Evolutionary conservation across 1,140 invertebrate genomes (phyloP).

Genomic region (Brachionus rotundiformis): DNA sequence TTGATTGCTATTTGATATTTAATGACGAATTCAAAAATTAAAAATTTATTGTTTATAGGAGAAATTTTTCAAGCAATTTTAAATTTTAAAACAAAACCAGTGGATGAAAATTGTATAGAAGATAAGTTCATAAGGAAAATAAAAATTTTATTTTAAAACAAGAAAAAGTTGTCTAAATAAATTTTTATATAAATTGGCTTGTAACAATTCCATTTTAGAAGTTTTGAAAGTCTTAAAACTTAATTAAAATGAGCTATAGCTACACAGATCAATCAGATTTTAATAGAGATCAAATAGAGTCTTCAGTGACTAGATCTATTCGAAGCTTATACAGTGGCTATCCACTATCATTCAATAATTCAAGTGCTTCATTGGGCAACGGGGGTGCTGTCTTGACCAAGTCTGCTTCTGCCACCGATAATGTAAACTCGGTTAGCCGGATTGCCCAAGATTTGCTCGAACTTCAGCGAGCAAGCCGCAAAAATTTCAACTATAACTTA

Average conservation of each 20-base stretch:
- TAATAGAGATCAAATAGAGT: not conserved
- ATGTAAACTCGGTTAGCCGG: conserved; percentile 16
- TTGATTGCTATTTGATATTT: not conserved
- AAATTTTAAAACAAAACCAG: conserved; percentile 9
- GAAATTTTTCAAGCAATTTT: not conserved
- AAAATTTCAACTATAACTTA: conserved; percentile 23
- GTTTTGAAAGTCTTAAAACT: not conserved
- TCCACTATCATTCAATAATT: not conserved
- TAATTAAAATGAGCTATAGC: conserved; percentile 21
- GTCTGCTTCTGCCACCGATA: conserved; percentile 5
- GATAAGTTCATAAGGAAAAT: conserved; percentile 17
- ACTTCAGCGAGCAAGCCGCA: conserved; percentile 37
- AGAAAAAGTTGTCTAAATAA: conserved; percentile 14
- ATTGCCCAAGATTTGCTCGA: conserved; percentile 48
- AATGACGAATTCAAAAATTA: not conserved
- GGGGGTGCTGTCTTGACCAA: conserved; percentile 3
- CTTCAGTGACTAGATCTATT: conserved; percentile 10
- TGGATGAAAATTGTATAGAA: conserved; percentile 37
- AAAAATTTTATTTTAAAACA: not conserved
- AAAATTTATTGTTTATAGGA: conserved; percentile 29
- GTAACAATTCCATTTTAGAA: conserved; percentile 13
- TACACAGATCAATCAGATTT: conserved; percentile 15
- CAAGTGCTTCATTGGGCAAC: not conserved
- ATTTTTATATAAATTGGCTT: conserved; percentile 23
- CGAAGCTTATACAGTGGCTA: conserved; percentile 24